Conservation (phyloP, 2,113 vertebrate genomes). For the Sorex araneus region DNA sequence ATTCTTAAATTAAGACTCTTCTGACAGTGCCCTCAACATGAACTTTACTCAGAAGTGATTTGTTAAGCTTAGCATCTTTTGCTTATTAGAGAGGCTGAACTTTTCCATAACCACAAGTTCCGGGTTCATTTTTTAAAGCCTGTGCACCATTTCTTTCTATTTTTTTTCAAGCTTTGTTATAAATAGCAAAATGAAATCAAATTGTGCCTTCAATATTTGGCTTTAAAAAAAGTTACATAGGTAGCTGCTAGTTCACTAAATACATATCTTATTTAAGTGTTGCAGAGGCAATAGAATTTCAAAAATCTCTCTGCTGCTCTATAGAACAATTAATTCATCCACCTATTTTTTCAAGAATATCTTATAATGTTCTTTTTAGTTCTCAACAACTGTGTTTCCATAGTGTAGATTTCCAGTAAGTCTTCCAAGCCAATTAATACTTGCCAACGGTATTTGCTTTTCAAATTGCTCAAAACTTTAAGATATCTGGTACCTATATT, state of each 20-base stretch:
- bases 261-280: not conserved
- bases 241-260: not conserved
- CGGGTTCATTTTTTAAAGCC: not conserved
- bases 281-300: not conserved
- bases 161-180: not conserved
- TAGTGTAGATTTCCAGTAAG: not conserved
- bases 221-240: not conserved
- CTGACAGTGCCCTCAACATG: not conserved
- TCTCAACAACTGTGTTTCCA: not conserved
- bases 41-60: not conserved
- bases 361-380: slow-evolving; percentile 5
- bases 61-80: not conserved
- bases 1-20: not conserved
- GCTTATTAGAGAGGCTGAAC: not conserved
- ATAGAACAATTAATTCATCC: not conserved
- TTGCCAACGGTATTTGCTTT: not conserved
- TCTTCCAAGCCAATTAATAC: not conserved
- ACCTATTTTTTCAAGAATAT: not conserved
- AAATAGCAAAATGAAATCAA: not conserved
- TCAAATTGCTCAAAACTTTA: not conserved
- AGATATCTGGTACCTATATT: not conserved
- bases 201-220: not conserved
- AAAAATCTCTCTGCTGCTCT: not conserved
- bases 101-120: not conserved
- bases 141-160: not conserved